A percentile compares a stretch with the other conserved stretches of the same genome.
Conservation (phyloP, 2,113 vertebrate species). For the Nannospalax galili region DNA sequence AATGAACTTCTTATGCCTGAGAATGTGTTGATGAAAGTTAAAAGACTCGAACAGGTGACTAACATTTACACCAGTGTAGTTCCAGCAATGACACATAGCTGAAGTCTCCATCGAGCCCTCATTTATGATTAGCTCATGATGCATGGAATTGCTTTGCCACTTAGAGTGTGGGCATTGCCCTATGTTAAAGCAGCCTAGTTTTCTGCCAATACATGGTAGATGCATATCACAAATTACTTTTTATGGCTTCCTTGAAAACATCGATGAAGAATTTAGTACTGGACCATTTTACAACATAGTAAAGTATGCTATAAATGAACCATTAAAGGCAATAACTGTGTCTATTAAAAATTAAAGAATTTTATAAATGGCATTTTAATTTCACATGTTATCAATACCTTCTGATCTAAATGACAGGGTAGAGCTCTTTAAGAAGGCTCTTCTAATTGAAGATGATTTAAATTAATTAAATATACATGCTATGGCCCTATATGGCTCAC, state of each 20-base stretch:
- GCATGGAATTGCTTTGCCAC: constrained; percentile 41
- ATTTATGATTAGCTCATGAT: constrained; percentile 37
- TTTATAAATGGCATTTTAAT: constrained; percentile 73
- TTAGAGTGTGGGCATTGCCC: constrained; percentile 39
- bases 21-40: background rate
- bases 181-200: constrained; percentile 55
- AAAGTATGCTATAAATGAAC: constrained; percentile 70
- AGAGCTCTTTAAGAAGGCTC: constrained; percentile 43
- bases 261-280: constrained; percentile 77
- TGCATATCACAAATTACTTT: constrained; percentile 73
- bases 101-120: background rate
- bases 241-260: constrained; percentile 68
- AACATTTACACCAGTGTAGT: background rate
- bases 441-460: background rate
- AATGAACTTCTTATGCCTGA: constrained; percentile 9
- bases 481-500: fast-evolving
- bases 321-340: constrained; percentile 79
- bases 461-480: background rate
- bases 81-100: background rate
- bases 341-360: constrained; percentile 82
- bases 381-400: constrained; percentile 67
- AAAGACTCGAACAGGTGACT: background rate
- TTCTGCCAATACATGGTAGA: constrained; percentile 75
- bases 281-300: constrained; percentile 72
- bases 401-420: constrained; percentile 56